Evolutionary conservation across 1,140 invertebrate genomes (phyloP).

Genomic region (Drosophila lini): DNA sequence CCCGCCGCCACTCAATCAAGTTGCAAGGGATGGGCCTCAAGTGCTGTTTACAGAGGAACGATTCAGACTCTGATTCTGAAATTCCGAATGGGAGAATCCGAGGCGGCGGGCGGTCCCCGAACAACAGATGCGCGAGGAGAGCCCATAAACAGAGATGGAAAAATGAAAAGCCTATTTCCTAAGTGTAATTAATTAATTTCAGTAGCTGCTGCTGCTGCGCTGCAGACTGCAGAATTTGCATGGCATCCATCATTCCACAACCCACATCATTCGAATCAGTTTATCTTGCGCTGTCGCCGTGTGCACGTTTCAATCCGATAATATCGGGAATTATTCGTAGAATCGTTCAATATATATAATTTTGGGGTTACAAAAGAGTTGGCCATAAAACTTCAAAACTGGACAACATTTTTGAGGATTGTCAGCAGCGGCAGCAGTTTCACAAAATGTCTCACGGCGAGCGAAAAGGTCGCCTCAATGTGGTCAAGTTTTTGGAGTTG

Average conservation of each 20-base stretch:
- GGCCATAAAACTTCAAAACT: neutral
- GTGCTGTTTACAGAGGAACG: conserved; percentile 47
- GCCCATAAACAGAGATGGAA: conserved; percentile 46
- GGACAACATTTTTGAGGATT: conserved; percentile 49
- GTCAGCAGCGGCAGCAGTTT: conserved; percentile 37
- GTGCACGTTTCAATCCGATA: conserved; percentile 27
- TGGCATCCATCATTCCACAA: conserved; percentile 2
- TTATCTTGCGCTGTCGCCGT: conserved; percentile 51
- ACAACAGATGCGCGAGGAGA: neutral
- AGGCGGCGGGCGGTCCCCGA: conserved; percentile 3
- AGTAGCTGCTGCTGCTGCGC: conserved; percentile 31
- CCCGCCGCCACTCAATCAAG: conserved; percentile 36
- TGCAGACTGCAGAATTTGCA: conserved; percentile 38
- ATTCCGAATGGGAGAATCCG: conserved; percentile 7
- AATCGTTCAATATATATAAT: neutral
- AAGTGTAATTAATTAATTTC: conserved; percentile 84
- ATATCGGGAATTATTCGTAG: neutral
- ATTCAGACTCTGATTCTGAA: neutral
- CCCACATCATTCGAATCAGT: conserved; percentile 50
- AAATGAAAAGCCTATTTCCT: conserved; percentile 80
- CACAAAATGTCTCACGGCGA: conserved; percentile 80
- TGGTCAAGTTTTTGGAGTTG: conserved; percentile 82
- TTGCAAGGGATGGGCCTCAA: conserved; percentile 43
- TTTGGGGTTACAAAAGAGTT: neutral
- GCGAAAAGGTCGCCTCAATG: conserved; percentile 73